A percentile compares a stretch with the other conserved stretches of the same genome.
Evolutionary conservation across 2,888 invertebrate species (phyloP).

Genomic region (Synanthedon vespiformis): DNA sequence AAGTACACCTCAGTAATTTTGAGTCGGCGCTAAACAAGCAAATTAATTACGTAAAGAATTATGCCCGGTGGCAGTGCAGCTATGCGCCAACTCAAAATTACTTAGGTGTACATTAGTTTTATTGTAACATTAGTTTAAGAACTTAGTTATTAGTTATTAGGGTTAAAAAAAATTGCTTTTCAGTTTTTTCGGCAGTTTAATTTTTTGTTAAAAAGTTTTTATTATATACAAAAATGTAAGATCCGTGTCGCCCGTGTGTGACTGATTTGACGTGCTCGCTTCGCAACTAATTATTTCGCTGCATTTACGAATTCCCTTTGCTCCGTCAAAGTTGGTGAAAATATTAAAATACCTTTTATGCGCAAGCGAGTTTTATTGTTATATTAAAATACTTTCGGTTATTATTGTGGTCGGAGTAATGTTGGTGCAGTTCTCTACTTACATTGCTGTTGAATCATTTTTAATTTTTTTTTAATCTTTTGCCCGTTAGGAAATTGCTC

Average conservation of each 20-base stretch:
- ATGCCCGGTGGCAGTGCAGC: too few relatives aligned
- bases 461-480: not conserved
- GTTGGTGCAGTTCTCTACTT: not conserved
- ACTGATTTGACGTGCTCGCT: constrained; percentile 21
- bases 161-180: too few relatives aligned
- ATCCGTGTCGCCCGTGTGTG: constrained; percentile 12
- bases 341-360: constrained; percentile 41
- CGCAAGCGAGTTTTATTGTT: constrained; percentile 18
- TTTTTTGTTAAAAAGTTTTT: too few relatives aligned
- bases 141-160: too few relatives aligned
- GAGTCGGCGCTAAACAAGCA: too few relatives aligned
- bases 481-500: not conserved
- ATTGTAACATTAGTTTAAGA: too few relatives aligned
- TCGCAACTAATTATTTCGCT: constrained; percentile 59
- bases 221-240: too few relatives aligned
- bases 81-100: too few relatives aligned
- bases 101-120: too few relatives aligned
- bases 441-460: not conserved
- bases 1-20: too few relatives aligned
- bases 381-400: constrained; percentile 21
- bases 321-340: constrained; percentile 43
- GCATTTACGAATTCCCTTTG: constrained; percentile 62
- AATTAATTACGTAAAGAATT: too few relatives aligned
- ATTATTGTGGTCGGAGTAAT: not conserved
- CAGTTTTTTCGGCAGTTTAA: too few relatives aligned